Conservation (phyloP, 2,113 vertebrate genomes). For the human (Homo sapiens) region DNA sequence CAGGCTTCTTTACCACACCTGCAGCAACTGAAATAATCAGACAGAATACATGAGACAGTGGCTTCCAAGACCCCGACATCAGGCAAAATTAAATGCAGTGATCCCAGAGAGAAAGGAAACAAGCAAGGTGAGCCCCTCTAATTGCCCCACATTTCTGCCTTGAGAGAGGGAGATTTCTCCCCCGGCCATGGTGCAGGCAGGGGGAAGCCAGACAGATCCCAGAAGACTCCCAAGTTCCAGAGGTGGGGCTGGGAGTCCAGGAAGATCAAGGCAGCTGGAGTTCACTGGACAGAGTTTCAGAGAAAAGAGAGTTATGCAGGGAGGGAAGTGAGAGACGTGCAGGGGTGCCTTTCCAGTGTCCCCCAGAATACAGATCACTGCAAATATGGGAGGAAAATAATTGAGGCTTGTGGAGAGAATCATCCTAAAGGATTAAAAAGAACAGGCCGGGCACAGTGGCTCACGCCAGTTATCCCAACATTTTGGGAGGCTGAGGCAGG, state of each 20-base stretch:
- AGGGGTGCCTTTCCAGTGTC: rapidly evolving
- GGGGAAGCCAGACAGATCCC: no score
- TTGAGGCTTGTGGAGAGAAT: neutral
- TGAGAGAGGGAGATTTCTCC: neutral
- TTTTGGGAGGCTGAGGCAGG: no score
- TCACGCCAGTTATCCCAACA: no score
- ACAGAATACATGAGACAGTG: neutral
- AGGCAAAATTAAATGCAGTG: neutral
- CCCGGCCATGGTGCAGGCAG: no score
- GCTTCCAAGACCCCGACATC: neutral
- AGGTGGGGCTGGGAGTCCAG: neutral
- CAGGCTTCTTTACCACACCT: neutral
- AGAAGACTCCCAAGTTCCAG: neutral
- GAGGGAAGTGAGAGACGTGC: no score
- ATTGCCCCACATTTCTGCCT: rapidly evolving
- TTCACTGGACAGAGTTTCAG: neutral
- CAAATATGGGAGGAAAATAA: rapidly evolving
- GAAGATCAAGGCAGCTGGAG: neutral
- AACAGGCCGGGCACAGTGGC: no score
- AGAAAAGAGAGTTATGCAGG: neutral
- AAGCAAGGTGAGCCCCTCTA: no score
- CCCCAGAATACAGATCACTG: neutral
- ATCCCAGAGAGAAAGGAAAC: neutral
- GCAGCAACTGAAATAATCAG: neutral
- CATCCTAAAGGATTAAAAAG: neutral